phyloP scores from a whole-genome alignment of 2,888 invertebrate genomes.

The Trissolcus japonicus region DNA sequence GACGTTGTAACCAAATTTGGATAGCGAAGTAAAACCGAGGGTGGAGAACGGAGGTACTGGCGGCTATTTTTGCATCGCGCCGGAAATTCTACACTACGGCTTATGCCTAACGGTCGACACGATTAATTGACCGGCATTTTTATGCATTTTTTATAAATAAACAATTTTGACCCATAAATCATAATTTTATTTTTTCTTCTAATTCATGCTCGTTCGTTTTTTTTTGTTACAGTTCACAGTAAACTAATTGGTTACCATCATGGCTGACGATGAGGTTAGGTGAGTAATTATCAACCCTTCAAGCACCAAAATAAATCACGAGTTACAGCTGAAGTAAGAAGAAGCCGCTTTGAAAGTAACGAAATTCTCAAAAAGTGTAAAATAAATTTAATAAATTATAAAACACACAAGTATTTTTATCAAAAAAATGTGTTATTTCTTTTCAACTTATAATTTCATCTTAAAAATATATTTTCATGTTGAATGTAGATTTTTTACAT shows the following conservation, averaged over 20 bases:
- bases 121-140: constrained; percentile 43
- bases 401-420: too few species aligned
- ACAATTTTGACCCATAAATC: constrained; percentile 1
- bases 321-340: too few species aligned
- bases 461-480: too few species aligned
- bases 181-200: neutral
- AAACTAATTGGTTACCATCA: constrained; percentile 79
- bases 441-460: too few species aligned
- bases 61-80: constrained; percentile 73
- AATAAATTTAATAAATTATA: too few species aligned
- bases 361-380: too few species aligned
- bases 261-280: constrained; percentile 98
- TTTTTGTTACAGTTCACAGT: constrained; percentile 60
- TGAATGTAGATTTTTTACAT: too few species aligned
- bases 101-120: constrained; percentile 34
- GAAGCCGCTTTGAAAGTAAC: too few species aligned
- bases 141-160: constrained; percentile 1
- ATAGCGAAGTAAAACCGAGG: constrained; percentile 72
- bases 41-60: constrained; percentile 73
- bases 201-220: neutral
- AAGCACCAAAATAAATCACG: too few species aligned
- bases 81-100: constrained; percentile 70
- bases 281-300: constrained; percentile 77
- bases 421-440: too few species aligned
- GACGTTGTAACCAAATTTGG: constrained; percentile 80